Base-by-base conservation (phyloP, 2,113 vertebrate genomes). In the Lonchura striata region DNA sequence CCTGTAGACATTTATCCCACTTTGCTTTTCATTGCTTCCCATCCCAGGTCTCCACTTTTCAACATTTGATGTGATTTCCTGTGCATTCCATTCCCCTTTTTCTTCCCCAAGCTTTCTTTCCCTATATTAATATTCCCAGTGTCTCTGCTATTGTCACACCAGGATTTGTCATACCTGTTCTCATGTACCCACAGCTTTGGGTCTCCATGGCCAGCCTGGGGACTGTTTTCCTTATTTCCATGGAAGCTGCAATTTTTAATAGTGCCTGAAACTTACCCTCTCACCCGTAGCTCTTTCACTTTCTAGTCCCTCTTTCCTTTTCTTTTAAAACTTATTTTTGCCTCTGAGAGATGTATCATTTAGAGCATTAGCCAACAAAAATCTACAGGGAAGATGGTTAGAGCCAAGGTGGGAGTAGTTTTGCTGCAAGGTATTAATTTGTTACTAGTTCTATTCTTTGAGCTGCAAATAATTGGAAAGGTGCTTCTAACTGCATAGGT, bases 341-440 rank as follows among this genome's bases (percentile, higher is more conserved):
- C 33, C 19, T 75, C 30, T 82, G 53, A 35, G 59, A 54, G 23
- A 60, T 37, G 16, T 2, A 53, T 25, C 5, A 31, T 64, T 54
- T 41, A 70, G 21, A 59, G 3, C 0, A 0, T 23, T 37, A 87
- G 11, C 10, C 52, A 75, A 59, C 20, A 63, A 88, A 76, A 27
- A 30, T 42, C 37, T 70, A 1, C 30, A 37, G 11, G 23, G 52
- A 81, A 86, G 17, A 33, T 61, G 25, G 27, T 35, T 88, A 77
- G 33, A 78, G 18, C 20, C 16, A 66, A 89, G 11, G 8, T 75
- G 39, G 33, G 23, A 88, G 17, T 64, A 61, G 24, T 82, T 92
- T 88, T 88, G 9, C 31, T 79, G 61, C n/a, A 66, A 91, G 33
- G 11, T 81, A 66, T 68, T 52, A 66, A 59, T 71, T 89, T 81